Conservation (phyloP, 2,113 vertebrate species). For the Mormyrus lacerda region DNA sequence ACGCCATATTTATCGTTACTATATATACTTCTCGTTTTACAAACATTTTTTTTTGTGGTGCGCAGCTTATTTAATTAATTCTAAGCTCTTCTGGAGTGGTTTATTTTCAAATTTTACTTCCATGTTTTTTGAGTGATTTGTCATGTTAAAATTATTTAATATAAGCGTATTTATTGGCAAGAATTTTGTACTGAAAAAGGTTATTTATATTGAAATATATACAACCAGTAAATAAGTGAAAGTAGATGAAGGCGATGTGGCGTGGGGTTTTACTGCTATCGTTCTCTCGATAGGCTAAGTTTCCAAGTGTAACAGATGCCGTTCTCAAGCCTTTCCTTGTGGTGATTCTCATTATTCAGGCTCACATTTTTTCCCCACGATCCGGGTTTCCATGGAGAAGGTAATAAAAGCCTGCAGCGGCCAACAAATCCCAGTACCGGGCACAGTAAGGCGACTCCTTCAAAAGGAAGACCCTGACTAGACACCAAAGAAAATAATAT, state of each 20-base stretch:
- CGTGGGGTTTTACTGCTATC: constrained; percentile 59
- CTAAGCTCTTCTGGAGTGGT: not conserved
- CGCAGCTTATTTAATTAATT: not conserved
- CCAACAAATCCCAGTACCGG: constrained; percentile 85
- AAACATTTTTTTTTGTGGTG: not conserved
- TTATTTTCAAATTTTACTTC: not conserved
- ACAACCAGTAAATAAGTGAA: constrained; percentile 22
- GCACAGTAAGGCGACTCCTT: constrained; percentile 90
- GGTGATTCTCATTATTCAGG: constrained; percentile 85
- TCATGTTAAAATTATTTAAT: not conserved
- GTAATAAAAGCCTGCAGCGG: constrained; percentile 86
- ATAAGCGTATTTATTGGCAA: not conserved
- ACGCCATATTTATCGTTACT: not conserved
- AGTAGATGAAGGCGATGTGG: constrained; percentile 45
- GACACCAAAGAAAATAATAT: constrained; percentile 70
- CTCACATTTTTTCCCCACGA: constrained; percentile 91
- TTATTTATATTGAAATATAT: not conserved
- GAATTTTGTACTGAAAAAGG: not conserved
- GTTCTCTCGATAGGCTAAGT: constrained; percentile 90
- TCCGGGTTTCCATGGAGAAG: constrained; percentile 98
- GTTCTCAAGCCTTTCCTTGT: constrained; percentile 87
- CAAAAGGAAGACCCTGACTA: constrained; percentile 76
- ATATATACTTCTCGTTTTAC: not conserved
- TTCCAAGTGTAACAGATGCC: constrained; percentile 99
- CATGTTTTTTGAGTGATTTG: not conserved